Evolutionary conservation across 2,888 invertebrate genomes (phyloP).

Genomic region (Gibbula magus): DNA sequence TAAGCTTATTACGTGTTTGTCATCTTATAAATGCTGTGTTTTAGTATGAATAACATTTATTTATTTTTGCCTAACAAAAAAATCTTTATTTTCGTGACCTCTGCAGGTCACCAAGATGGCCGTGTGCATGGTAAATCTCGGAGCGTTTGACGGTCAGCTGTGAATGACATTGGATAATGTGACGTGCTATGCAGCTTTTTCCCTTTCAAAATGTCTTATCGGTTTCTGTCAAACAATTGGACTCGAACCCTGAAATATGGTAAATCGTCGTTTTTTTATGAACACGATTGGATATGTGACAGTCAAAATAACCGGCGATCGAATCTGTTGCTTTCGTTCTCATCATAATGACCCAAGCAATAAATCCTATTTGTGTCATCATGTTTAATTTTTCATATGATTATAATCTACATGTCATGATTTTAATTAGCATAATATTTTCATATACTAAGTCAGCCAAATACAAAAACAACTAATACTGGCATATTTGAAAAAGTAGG

Average conservation of each 20-base stretch:
- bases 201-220: not conserved
- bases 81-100: not conserved
- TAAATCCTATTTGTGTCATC: not conserved
- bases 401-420: not conserved
- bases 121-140: not conserved
- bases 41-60: no score
- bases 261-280: not conserved
- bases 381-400: no score
- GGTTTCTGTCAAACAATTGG: not conserved
- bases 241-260: not conserved
- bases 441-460: no score
- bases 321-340: not conserved
- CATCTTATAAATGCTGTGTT: no score
- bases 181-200: not conserved
- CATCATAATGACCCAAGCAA: not conserved
- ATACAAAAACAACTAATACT: no score
- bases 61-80: no score
- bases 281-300: not conserved
- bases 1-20: no score
- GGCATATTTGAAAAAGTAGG: no score
- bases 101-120: not conserved
- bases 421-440: no score
- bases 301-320: not conserved
- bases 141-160: slow-evolving; percentile 5
- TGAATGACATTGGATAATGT: slow-evolving; percentile 8